Conservation (phyloP, 2,888 invertebrate genomes). For the Oscheius onirici region DNA sequence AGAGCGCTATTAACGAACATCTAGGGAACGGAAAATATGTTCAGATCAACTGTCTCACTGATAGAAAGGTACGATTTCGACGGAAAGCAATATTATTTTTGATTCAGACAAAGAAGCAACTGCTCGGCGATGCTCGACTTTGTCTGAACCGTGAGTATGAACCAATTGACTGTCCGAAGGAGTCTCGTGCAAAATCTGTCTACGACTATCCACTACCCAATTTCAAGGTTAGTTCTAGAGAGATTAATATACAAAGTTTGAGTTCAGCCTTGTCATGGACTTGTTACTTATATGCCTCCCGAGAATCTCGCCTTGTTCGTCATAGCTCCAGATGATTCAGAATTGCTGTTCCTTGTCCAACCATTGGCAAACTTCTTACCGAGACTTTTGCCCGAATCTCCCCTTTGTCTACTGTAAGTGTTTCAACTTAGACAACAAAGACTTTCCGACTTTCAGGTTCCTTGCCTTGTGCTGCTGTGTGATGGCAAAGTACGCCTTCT, state of each 20-base stretch:
- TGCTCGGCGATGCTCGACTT: constrained; percentile 47
- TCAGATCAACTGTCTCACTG: constrained; percentile 49
- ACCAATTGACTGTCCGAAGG: constrained; percentile 38
- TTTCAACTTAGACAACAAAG: no score
- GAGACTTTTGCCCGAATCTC: no score
- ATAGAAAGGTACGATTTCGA: constrained; percentile 46
- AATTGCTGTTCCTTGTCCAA: no score
- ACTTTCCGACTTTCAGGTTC: no score
- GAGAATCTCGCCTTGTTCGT: neutral
- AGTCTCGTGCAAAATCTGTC: neutral
- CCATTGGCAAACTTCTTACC: no score
- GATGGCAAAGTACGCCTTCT: no score
- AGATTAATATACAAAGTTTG: neutral
- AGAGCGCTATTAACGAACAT: constrained; percentile 30
- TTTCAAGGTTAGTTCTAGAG: constrained; percentile 35
- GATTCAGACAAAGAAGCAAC: constrained; percentile 37
- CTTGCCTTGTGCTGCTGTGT: no score
- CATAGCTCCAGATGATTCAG: no score
- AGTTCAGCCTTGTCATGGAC: neutral
- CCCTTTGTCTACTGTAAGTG: no score
- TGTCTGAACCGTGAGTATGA: constrained; percentile 42
- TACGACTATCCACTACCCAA: constrained; percentile 33
- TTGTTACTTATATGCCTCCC: neutral
- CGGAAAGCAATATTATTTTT: constrained; percentile 1
- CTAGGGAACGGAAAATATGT: constrained; percentile 32